Percentiles rank a stretch among this genome's conserved stretches.
phyloP scores from a whole-genome alignment of 2,888 invertebrate species.

The Cosmopolites sordidus region DNA sequence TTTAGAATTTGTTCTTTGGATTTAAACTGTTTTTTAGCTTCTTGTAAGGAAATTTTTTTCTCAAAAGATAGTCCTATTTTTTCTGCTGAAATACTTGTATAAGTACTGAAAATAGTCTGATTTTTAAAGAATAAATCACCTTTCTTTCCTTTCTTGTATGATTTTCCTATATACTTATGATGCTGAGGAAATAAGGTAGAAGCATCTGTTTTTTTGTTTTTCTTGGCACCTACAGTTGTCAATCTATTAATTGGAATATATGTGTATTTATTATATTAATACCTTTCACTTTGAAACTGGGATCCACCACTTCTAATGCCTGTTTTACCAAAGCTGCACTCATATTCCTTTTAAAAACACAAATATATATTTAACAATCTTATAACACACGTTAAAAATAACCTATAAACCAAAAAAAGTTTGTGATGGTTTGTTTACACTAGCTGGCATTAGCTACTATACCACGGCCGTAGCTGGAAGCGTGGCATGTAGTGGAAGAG shows the following conservation, averaged over 20 bases:
- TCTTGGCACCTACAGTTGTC: slow-evolving; percentile 9
- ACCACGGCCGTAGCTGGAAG: too few relatives aligned
- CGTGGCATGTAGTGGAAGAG: too few relatives aligned
- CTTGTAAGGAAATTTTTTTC: slow-evolving; percentile 41
- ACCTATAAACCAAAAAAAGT: too few relatives aligned
- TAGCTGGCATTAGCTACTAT: too few relatives aligned
- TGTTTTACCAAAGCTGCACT: slow-evolving; percentile 42
- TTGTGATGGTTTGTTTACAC: too few relatives aligned
- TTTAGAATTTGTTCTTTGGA: slow-evolving; percentile 39
- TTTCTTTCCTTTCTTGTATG: slow-evolving; percentile 33
- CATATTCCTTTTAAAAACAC: too few relatives aligned
- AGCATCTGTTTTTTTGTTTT: slow-evolving; percentile 32
- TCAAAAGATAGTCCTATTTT: slow-evolving; percentile 35
- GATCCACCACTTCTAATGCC: slow-evolving; percentile 42
- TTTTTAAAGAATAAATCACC: too few relatives aligned
- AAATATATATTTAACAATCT: too few relatives aligned
- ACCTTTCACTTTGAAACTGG: slow-evolving; percentile 30
- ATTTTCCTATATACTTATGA: slow-evolving; percentile 34
- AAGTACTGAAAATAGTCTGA: too few relatives aligned
- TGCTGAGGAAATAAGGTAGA: slow-evolving; percentile 37
- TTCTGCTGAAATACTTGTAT: slow-evolving; percentile 17
- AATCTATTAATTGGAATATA: too few relatives aligned
- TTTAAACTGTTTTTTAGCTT: slow-evolving; percentile 39
- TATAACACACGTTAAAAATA: too few relatives aligned
- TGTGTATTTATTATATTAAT: slow-evolving; percentile 1